Conservation (phyloP, 2,113 vertebrate genomes). For the Phalacrocorax carbo region DNA sequence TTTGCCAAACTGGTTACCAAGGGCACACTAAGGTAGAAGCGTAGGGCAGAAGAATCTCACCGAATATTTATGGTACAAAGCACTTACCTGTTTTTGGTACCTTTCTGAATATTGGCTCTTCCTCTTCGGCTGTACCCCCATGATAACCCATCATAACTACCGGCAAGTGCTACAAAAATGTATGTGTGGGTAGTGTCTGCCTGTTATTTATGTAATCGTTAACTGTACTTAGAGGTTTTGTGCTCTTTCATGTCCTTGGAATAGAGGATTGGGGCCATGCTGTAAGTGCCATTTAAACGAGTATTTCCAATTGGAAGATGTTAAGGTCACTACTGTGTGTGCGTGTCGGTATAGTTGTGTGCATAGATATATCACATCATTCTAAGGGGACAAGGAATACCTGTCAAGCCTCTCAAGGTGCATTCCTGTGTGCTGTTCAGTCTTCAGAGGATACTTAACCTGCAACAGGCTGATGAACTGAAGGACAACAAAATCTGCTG, state of each 20-base stretch:
- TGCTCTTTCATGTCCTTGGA: neutral
- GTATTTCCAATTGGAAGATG: neutral
- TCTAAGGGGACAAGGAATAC: neutral
- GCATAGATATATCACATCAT: neutral
- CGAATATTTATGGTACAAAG: neutral
- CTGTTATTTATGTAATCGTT: neutral
- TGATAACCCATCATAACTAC: neutral
- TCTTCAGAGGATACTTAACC: neutral
- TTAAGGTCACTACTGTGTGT: neutral
- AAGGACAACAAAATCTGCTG: conserved; percentile 28
- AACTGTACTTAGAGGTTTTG: neutral
- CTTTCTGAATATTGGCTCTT: neutral
- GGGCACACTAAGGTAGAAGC: neutral
- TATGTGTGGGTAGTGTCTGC: neutral
- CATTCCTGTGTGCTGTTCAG: neutral
- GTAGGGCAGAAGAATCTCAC: neutral
- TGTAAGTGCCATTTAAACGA: neutral
- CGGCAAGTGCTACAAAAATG: neutral
- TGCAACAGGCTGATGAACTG: neutral
- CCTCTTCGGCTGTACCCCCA: neutral
- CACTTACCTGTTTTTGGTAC: neutral
- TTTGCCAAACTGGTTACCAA: neutral
- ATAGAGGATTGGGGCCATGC: neutral
- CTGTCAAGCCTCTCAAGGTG: neutral
- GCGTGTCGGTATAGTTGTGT: fast-evolving